Evolutionary conservation across 1,140 invertebrate genomes (phyloP).

Genomic region (Aleiodes sp.): DNA sequence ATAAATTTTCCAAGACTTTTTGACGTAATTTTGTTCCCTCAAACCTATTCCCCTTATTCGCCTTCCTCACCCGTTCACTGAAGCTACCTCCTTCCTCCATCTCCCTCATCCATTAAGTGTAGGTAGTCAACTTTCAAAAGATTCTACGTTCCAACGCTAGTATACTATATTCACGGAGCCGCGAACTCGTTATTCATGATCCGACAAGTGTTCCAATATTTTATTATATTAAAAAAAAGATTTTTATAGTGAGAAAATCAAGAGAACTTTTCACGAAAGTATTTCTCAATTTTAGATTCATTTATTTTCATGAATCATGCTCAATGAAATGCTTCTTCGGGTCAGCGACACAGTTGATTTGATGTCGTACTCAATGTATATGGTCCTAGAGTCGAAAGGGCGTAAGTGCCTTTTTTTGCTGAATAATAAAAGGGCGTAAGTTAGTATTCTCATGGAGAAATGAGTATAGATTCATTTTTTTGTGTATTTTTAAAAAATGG

Average conservation of each 20-base stretch:
- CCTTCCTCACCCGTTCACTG: too few species aligned
- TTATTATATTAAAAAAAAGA: slow-evolving; percentile 5
- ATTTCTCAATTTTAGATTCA: too few species aligned
- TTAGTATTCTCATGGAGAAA: too few species aligned
- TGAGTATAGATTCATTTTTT: too few species aligned
- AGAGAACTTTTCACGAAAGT: background rate
- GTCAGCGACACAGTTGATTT: too few species aligned
- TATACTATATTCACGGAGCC: slow-evolving; percentile 27
- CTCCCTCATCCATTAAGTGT: slow-evolving; percentile 7
- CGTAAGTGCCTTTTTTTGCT: too few species aligned
- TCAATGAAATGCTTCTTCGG: too few species aligned
- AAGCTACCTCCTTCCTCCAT: slow-evolving; percentile 34
- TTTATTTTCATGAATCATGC: too few species aligned
- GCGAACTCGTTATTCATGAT: slow-evolving; percentile 3
- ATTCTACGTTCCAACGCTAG: slow-evolving; percentile 54
- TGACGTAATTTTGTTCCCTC: slow-evolving; percentile 62
- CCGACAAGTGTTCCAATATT: background rate
- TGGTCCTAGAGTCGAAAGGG: too few species aligned
- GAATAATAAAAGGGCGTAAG: too few species aligned
- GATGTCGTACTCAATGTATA: too few species aligned
- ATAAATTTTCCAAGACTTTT: slow-evolving; percentile 66
- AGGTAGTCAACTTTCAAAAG: slow-evolving; percentile 53
- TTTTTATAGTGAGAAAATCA: background rate
- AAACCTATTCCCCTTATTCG: slow-evolving; percentile 36
- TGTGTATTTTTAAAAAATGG: too few species aligned